phyloP scores from a whole-genome alignment of 2,113 vertebrate genomes.

The Felis chaus region DNA sequence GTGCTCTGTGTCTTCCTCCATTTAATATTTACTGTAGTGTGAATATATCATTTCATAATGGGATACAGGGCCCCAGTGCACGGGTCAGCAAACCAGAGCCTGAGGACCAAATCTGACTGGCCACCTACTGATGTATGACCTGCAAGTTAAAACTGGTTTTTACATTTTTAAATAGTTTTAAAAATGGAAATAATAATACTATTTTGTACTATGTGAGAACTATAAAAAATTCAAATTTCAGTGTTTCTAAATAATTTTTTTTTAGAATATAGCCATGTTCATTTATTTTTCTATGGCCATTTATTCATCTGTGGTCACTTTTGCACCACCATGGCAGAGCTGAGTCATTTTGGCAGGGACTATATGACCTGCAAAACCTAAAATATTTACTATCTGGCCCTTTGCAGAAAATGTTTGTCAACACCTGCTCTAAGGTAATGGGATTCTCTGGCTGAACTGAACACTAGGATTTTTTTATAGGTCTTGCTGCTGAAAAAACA shows the following conservation, averaged over 20 bases:
- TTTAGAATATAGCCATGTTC: not conserved
- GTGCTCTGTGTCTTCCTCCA: not conserved
- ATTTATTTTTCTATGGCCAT: not conserved
- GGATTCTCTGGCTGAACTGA: not conserved
- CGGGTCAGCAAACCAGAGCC: not conserved
- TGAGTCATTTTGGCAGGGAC: not conserved
- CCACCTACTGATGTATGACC: not conserved
- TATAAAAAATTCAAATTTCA: conserved; percentile 33
- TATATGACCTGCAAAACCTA: not conserved
- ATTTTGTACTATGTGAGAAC: not conserved
- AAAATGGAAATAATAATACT: not conserved
- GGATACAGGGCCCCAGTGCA: not conserved
- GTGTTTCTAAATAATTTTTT: not conserved
- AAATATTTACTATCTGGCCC: not conserved
- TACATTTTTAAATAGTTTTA: not conserved
- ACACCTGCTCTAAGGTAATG: not conserved
- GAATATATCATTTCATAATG: not conserved
- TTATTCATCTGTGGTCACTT: not conserved
- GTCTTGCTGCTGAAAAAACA: not conserved
- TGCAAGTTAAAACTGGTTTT: not conserved
- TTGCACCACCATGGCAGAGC: not conserved
- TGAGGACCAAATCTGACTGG: not conserved
- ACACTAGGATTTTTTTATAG: not conserved
- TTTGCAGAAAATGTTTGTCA: not conserved
- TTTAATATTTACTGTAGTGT: conserved; percentile 10